Conservation (phyloP, 2,888 invertebrate species). For the Cabera pusaria region DNA sequence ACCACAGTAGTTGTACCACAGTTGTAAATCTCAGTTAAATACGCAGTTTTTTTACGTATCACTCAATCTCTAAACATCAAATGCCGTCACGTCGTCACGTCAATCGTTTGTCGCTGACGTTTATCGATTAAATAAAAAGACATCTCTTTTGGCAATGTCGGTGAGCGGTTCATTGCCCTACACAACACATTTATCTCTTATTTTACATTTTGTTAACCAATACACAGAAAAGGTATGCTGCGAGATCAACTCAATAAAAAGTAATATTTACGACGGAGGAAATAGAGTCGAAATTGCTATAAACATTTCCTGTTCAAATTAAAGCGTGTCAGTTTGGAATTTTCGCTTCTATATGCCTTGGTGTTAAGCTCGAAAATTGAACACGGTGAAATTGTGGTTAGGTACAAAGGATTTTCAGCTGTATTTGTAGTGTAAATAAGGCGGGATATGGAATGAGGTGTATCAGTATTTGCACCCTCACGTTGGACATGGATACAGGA, state of each 20-base stretch:
- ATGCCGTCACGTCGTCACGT: too few relatives aligned
- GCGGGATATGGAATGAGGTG: slow-evolving; percentile 25
- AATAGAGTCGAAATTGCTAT: slow-evolving; percentile 22
- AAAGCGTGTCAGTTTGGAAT: slow-evolving; percentile 10
- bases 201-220: slow-evolving; percentile 18
- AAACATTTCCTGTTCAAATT: slow-evolving; percentile 19
- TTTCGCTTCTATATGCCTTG: neutral
- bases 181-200: slow-evolving; percentile 24
- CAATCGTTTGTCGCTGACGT: too few relatives aligned
- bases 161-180: slow-evolving; percentile 24
- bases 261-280: slow-evolving; percentile 15
- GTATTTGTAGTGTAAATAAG: slow-evolving; percentile 20
- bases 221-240: slow-evolving; percentile 16
- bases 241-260: slow-evolving; percentile 21
- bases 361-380: slow-evolving; percentile 4
- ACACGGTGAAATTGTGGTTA: neutral
- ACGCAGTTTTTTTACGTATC: too few relatives aligned
- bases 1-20: too few relatives aligned
- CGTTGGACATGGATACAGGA: slow-evolving; percentile 26
- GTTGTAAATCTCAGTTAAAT: too few relatives aligned
- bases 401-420: slow-evolving; percentile 18
- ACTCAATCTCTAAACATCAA: too few relatives aligned
- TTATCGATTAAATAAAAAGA: slow-evolving; percentile 11
- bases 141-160: slow-evolving; percentile 10
- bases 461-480: slow-evolving; percentile 16